Conservation (phyloP, 2,113 vertebrate species). For the Raphicerus campestris region DNA sequence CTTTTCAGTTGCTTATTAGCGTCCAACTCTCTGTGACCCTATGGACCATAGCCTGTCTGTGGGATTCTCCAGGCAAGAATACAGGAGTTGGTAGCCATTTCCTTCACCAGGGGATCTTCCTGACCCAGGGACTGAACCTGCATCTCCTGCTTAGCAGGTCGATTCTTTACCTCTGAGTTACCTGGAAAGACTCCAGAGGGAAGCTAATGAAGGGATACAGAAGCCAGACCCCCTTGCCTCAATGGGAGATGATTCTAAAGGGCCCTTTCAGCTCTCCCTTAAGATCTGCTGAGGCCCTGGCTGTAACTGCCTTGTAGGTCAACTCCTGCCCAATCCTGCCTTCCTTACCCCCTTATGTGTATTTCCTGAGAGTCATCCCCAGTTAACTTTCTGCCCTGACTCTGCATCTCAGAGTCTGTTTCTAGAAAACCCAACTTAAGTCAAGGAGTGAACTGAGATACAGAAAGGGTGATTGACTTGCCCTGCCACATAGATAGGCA, state of each 20-base stretch:
- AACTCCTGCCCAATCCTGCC: background rate
- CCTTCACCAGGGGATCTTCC: background rate
- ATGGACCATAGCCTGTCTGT: background rate
- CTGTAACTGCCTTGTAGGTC: background rate
- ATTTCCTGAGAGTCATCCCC: background rate
- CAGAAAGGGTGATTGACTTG: background rate
- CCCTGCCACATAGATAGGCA: background rate
- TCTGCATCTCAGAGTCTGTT: slow-evolving; percentile 23
- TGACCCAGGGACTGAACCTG: background rate
- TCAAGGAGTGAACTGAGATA: background rate
- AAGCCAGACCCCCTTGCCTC: background rate
- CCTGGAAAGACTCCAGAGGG: background rate
- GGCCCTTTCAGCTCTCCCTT: background rate
- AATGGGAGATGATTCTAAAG: background rate
- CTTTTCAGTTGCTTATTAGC: background rate
- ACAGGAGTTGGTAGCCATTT: background rate
- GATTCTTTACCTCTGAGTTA: background rate
- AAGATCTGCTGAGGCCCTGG: background rate
- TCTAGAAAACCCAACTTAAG: background rate
- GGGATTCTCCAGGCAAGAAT: background rate
- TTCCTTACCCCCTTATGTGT: background rate
- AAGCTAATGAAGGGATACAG: background rate
- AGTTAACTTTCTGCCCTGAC: background rate
- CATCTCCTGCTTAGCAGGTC: background rate
- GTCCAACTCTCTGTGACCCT: background rate